These are phyloP conservation scores for Ophiothrix spiculata DNA, from an alignment of 35 echinoderm and acorn worm genomes.

Conservation along the genomic window DNA sequence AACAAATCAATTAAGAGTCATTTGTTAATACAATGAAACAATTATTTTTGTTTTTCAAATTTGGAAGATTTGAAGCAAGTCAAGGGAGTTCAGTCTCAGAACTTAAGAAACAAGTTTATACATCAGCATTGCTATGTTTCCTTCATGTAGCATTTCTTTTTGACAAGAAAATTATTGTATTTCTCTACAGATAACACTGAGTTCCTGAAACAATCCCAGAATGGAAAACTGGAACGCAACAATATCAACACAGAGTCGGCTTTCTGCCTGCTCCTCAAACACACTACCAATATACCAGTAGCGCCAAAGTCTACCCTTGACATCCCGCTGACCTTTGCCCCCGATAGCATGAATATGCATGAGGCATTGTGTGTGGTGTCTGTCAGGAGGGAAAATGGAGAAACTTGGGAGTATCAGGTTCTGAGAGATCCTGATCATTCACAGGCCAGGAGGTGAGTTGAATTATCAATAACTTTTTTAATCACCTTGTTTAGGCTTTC, in stretches of 20 bases:
- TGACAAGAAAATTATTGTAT: too few relatives aligned
- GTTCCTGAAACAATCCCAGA: slow-evolving; percentile 21
- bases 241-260: slow-evolving; percentile 80
- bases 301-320: slow-evolving; percentile 83
- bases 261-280: slow-evolving; percentile 90
- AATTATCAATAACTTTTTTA: neutral
- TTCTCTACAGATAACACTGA: slow-evolving; percentile 89
- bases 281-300: slow-evolving; percentile 60
- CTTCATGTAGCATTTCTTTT: too few relatives aligned
- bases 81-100: too few relatives aligned
- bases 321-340: slow-evolving; percentile 86
- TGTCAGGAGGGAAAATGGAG: slow-evolving; percentile 55
- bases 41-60: too few relatives aligned
- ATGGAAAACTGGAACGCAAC: slow-evolving; percentile 56
- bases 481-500: neutral
- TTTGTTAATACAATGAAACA: too few relatives aligned
- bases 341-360: slow-evolving; percentile 84
- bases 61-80: too few relatives aligned
- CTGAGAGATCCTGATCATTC: slow-evolving; percentile 76
- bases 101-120: too few relatives aligned
- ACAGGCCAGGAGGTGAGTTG: slow-evolving; percentile 52
- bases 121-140: too few relatives aligned
- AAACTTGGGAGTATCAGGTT: slow-evolving; percentile 55
- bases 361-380: slow-evolving; percentile 83
- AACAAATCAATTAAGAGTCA: too few relatives aligned